Evolutionary conservation across 2,888 invertebrate species (phyloP), one percentile per base, ranked within the genome.

Genomic region (Lochmaea capreae): DNA sequence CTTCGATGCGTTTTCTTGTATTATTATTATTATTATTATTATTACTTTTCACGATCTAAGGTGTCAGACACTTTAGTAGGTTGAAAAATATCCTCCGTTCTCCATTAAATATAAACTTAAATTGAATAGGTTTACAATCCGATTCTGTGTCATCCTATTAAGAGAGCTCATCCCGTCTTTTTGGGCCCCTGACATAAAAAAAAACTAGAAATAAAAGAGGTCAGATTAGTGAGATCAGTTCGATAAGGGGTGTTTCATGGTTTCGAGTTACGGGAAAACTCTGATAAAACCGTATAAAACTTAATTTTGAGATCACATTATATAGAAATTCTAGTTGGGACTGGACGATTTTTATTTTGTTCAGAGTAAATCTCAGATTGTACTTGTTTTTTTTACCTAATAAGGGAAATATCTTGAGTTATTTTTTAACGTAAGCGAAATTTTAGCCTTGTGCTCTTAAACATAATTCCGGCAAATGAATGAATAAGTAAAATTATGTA

Each of bases 201-300:
- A 83, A 84, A 84, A 84, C 83, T 84, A 84, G 83, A 84, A 84
- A 85, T 84, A 83, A 84, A 84, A 82, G 82, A 84, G 83, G 80
- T 84, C 83, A 83, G 85, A 85, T 85, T 85, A 85, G 85, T 81
- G 81, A 81, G 84, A 85, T 84, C 52, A 26, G 81, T 80, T 78
- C 82, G 85, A 84, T 84, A 84, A 84, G 83, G 81, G 80, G 67
- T 59, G 68, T 66, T 72, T 70, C 72, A 57, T 67, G 42, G 67
- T 39, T 43, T 43, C 70, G 54, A 39, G 33, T 26, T 65, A 49
- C 65, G 26, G 65, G 65, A 52, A 65, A 65, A 52, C 14, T 49
- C n/a, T 49, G 65, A 65, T 65, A 65, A 65, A 39, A 65, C 49
- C 49, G 49, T 65, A 65, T 65, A 33, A 65, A 65, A 52, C 52